phyloP scores from a whole-genome alignment of 1,140 invertebrate species.

The Solenopsis invicta region DNA sequence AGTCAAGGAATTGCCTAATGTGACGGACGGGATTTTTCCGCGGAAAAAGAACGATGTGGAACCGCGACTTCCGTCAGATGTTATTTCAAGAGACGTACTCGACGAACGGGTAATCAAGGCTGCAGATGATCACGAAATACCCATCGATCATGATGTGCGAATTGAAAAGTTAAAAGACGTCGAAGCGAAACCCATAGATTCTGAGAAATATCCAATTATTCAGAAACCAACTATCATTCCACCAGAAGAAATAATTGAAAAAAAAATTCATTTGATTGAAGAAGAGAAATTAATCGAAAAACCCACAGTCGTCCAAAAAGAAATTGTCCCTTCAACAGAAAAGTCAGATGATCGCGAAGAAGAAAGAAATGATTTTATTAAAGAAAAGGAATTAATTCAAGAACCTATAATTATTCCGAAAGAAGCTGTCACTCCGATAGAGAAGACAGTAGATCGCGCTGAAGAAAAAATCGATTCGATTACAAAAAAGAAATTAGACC shows the following conservation, averaged over 20 bases:
- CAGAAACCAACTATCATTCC: not conserved
- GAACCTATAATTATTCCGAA: not conserved
- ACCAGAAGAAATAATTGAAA: not conserved
- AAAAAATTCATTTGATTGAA: constrained; percentile 1
- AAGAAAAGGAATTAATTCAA: not conserved
- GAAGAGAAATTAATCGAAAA: not conserved
- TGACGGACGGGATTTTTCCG: constrained; percentile 30
- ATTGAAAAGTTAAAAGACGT: not conserved
- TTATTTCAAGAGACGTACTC: not conserved
- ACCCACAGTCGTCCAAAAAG: not conserved
- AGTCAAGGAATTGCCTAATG: constrained; percentile 19
- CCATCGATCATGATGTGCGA: not conserved
- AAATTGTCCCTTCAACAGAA: not conserved
- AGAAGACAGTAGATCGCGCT: not conserved
- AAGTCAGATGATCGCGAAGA: not conserved
- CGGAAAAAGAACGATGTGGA: not conserved
- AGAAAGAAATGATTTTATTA: not conserved
- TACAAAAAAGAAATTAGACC: not conserved
- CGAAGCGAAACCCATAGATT: not conserved
- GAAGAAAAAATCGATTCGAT: constrained; percentile 19
- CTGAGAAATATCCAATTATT: not conserved
- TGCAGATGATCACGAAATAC: not conserved
- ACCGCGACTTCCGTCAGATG: not conserved
- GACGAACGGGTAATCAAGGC: not conserved
- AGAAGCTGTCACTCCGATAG: not conserved